Evolutionary conservation across 2,113 vertebrate species (phyloP).

Genomic region (Macquaria ambigua): DNA sequence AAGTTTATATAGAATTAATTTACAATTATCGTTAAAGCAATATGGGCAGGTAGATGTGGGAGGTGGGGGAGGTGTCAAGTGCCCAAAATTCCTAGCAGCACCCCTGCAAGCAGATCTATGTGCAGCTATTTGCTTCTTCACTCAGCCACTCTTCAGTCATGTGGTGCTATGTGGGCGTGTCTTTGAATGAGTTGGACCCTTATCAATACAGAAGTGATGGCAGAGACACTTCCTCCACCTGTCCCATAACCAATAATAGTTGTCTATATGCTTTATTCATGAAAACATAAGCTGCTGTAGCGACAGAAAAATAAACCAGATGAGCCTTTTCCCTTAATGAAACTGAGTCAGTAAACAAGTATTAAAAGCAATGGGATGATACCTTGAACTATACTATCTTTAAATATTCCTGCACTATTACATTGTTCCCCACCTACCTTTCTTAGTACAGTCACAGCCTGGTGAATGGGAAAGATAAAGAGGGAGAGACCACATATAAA

Average conservation of each 20-base stretch:
- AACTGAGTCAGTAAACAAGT: not conserved
- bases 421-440: not conserved
- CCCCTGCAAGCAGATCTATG: not conserved
- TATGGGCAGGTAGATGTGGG: not conserved
- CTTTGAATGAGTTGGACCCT: not conserved
- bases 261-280: not conserved
- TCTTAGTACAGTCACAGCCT: too few species aligned
- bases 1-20: too few species aligned
- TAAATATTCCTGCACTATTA: not conserved
- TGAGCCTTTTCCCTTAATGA: not conserved
- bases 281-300: not conserved
- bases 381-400: not conserved
- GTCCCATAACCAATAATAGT: not conserved
- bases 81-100: not conserved
- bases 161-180: constrained; percentile 6
- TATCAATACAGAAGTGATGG: not conserved
- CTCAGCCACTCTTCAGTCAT: not conserved
- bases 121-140: constrained; percentile 8
- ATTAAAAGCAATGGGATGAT: not conserved
- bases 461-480: not conserved
- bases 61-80: not conserved
- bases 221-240: not conserved
- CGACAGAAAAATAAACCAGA: not conserved
- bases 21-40: not conserved
- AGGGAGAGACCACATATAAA: too few species aligned